These are phyloP conservation scores for Microctonus hyperodae DNA, from an alignment of 2,888 invertebrate species.

Conservation along the genomic window DNA sequence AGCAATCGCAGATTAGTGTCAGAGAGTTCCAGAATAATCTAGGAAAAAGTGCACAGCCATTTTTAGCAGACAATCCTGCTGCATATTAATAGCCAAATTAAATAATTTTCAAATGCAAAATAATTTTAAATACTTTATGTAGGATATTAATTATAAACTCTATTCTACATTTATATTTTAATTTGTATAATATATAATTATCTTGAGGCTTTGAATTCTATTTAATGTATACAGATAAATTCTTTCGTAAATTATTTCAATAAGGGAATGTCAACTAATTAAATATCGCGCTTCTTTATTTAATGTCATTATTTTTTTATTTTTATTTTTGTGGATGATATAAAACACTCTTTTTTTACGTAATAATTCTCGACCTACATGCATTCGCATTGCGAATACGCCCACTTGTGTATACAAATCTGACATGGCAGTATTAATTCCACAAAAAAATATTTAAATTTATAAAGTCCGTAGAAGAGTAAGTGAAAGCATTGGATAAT, in stretches of 20 bases:
- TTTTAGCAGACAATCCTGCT: constrained; percentile 56
- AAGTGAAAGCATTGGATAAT: constrained; percentile 9
- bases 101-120: constrained; percentile 13
- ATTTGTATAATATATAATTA: neutral
- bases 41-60: constrained; percentile 53
- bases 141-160: neutral
- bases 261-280: constrained; percentile 4
- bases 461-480: neutral
- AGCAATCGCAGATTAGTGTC: constrained; percentile 55
- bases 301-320: neutral
- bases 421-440: neutral
- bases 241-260: constrained; percentile 2
- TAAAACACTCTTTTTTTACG: constrained; percentile 1
- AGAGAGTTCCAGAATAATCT: constrained; percentile 54
- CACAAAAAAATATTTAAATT: neutral
- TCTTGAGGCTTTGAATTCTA: neutral
- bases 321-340: neutral
- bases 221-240: neutral
- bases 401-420: neutral
- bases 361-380: constrained; percentile 5
- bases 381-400: neutral
- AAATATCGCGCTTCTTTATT: neutral
- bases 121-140: constrained; percentile 25
- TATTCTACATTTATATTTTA: neutral
- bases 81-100: constrained; percentile 41